Conservation (phyloP, 1,140 invertebrate genomes). For the Drosophila lowei region DNA sequence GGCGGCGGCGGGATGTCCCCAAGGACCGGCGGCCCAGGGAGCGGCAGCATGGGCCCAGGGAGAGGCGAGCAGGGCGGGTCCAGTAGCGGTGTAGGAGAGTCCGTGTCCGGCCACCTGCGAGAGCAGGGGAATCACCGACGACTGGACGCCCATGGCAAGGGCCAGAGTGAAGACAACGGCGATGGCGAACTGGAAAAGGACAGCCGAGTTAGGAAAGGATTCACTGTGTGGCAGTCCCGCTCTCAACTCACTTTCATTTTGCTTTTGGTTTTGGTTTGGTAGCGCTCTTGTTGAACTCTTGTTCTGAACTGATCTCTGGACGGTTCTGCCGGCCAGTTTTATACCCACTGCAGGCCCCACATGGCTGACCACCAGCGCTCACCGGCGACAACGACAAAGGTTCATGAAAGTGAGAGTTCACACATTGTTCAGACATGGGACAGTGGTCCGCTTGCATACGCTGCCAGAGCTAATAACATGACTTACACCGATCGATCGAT, state of each 20-base stretch:
- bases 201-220: neutral
- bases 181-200: constrained; percentile 62
- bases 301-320: constrained; percentile 73
- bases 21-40: constrained; percentile 62
- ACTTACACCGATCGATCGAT: constrained; percentile 16
- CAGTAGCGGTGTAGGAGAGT: constrained; percentile 66
- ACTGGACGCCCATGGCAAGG: constrained; percentile 81
- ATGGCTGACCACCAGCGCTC: neutral
- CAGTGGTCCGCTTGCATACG: constrained; percentile 59
- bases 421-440: constrained; percentile 35
- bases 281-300: constrained; percentile 72
- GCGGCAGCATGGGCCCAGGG: constrained; percentile 62
- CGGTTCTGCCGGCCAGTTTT: constrained; percentile 56
- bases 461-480: constrained; percentile 69
- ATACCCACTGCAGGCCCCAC: constrained; percentile 53
- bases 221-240: neutral
- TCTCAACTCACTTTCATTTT: constrained; percentile 71
- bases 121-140: constrained; percentile 71
- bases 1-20: constrained; percentile 32
- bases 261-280: constrained; percentile 48
- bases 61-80: constrained; percentile 58
- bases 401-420: constrained; percentile 76
- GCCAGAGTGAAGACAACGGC: constrained; percentile 73
- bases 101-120: constrained; percentile 71
- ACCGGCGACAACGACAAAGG: constrained; percentile 28